A percentile compares a stretch with the other conserved stretches of the same genome.
These are phyloP conservation scores for Gavia stellata DNA, from an alignment of 2,113 vertebrate genomes.

Conservation along the genomic window DNA sequence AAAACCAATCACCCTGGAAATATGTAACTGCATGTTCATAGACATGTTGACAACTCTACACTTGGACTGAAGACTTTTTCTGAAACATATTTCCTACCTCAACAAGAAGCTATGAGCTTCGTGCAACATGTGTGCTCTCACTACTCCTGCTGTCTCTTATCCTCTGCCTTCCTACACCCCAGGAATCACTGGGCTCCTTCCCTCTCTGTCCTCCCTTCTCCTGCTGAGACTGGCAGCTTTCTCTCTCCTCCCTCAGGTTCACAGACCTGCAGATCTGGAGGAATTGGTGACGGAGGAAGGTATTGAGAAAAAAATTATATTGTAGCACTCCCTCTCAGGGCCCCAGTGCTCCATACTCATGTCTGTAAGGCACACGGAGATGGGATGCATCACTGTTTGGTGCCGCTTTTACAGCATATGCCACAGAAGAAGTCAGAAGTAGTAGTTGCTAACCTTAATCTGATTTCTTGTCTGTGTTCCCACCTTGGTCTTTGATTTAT, in stretches of 20 bases:
- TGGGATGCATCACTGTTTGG: not conserved
- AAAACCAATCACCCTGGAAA: not conserved
- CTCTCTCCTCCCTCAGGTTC: not conserved
- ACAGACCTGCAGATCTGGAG: not conserved
- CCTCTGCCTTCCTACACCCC: not conserved
- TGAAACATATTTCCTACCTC: not conserved
- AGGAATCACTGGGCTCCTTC: not conserved
- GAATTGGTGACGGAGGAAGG: not conserved
- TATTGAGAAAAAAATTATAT: not conserved
- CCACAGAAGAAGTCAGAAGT: not conserved
- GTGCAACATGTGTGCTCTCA: not conserved
- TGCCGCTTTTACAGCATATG: not conserved
- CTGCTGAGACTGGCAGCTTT: rapidly evolving
- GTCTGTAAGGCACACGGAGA: not conserved
- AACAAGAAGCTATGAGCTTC: not conserved
- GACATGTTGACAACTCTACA: not conserved
- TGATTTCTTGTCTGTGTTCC: not conserved
- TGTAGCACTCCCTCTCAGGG: not conserved
- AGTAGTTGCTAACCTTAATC: not conserved
- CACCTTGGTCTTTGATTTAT: not conserved
- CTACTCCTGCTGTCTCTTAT: not conserved
- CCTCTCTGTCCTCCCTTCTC: not conserved
- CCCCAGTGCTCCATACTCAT: not conserved
- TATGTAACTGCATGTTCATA: not conserved
- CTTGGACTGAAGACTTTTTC: not conserved